phyloP scores from a whole-genome alignment of 2,113 vertebrate genomes.

The Cervus canadensis region DNA sequence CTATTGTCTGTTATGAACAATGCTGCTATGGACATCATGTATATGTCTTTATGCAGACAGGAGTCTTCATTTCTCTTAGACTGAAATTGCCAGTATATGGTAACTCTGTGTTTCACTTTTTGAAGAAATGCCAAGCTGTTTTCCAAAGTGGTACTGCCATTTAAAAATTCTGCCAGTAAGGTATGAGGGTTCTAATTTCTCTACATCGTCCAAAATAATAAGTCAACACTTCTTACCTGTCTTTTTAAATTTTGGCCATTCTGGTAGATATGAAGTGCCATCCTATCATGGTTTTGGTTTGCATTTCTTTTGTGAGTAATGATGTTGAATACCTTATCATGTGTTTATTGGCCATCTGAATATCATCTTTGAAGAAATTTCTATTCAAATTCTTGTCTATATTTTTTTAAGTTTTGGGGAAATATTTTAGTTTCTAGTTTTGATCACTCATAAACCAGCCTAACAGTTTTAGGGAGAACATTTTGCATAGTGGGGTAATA shows the following conservation, averaged over 20 bases:
- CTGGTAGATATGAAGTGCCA: neutral
- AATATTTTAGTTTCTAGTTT: slow-evolving; percentile 20
- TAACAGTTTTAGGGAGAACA: neutral
- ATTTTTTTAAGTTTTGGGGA: neutral
- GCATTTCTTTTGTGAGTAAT: neutral
- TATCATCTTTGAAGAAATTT: neutral
- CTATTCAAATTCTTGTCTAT: neutral
- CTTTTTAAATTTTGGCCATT: neutral
- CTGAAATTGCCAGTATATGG: neutral
- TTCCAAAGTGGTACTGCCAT: neutral
- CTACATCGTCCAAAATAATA: neutral
- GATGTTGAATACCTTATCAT: neutral
- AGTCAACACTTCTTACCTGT: neutral
- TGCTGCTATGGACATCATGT: neutral
- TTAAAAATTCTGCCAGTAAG: neutral
- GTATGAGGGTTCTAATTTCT: neutral
- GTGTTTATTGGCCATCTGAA: neutral
- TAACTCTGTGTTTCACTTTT: neutral
- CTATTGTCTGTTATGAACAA: neutral
- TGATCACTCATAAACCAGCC: neutral
- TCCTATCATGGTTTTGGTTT: neutral
- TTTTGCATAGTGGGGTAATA: neutral
- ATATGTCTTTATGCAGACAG: neutral
- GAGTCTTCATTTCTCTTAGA: neutral
- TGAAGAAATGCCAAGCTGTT: neutral